Evolutionary conservation across 2,888 invertebrate genomes (phyloP).

Genomic region (Spisula solida): DNA sequence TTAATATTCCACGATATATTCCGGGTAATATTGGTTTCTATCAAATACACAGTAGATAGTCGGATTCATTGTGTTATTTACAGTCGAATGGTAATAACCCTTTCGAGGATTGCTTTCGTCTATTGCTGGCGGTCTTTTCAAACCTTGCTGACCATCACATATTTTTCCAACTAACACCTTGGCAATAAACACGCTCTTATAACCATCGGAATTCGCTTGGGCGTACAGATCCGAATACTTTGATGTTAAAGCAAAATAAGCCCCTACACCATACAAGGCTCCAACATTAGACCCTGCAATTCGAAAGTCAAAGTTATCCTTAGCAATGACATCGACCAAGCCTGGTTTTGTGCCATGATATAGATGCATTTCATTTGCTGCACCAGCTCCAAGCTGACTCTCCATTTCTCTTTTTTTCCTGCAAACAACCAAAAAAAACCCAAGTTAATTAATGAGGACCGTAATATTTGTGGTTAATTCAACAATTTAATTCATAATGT

Average conservation of each 20-base stretch:
- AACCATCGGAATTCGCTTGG: slow-evolving; percentile 40
- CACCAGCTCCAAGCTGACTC: slow-evolving; percentile 66
- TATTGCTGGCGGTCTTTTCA: slow-evolving; percentile 64
- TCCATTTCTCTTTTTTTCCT: slow-evolving; percentile 71
- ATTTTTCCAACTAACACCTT: slow-evolving; percentile 64
- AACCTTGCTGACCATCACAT: slow-evolving; percentile 88
- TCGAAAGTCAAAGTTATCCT: slow-evolving; percentile 77
- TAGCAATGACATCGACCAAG: slow-evolving; percentile 69
- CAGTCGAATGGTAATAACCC: slow-evolving; percentile 76
- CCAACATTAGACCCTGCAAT: slow-evolving; percentile 73
- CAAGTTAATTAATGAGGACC: no score
- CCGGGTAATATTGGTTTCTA: slow-evolving; percentile 80
- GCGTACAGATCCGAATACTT: slow-evolving; percentile 69
- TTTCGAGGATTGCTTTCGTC: slow-evolving; percentile 58
- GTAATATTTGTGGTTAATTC: no score
- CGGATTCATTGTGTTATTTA: slow-evolving; percentile 74
- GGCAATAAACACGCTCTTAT: slow-evolving; percentile 70
- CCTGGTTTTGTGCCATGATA: slow-evolving; percentile 74
- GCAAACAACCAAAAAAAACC: slow-evolving; percentile 17
- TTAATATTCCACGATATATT: slow-evolving; percentile 73
- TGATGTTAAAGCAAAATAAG: slow-evolving; percentile 68
- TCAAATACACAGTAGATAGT: slow-evolving; percentile 81
- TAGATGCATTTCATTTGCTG: slow-evolving; percentile 69
- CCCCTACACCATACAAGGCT: slow-evolving; percentile 71
- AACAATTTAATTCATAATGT: no score